Percentiles rank a stretch among this genome's conserved stretches.
Conservation (phyloP, 2,797 vertebrate species). For the Orestias chungarensis region DNA sequence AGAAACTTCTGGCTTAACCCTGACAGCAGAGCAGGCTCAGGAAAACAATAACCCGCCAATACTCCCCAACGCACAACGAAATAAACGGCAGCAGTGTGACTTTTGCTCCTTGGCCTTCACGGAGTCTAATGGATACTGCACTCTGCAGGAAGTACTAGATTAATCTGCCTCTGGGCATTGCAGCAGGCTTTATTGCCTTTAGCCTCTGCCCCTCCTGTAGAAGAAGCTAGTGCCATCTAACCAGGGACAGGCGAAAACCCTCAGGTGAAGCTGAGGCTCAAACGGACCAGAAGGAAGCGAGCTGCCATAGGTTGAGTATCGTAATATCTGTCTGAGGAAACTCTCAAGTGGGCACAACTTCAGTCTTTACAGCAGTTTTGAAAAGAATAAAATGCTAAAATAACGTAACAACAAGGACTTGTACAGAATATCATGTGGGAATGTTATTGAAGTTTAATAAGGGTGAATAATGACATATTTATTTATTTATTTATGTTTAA, state of each 20-base stretch:
- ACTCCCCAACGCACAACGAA: not conserved
- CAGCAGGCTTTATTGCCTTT: slow-evolving; percentile 8
- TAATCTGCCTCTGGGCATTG: slow-evolving; percentile 12
- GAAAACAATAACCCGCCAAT: not conserved
- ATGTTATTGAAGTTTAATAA: not conserved
- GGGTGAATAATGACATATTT: not conserved
- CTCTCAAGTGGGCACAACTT: too few relatives aligned
- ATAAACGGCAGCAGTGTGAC: slow-evolving; percentile 11
- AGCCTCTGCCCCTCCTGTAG: slow-evolving; percentile 2
- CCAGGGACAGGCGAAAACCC: not conserved
- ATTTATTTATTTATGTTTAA: not conserved
- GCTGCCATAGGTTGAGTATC: too few relatives aligned
- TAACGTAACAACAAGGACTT: not conserved
- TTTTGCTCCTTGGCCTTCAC: slow-evolving; percentile 4
- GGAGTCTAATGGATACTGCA: slow-evolving; percentile 14
- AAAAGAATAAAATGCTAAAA: not conserved
- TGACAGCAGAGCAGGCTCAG: not conserved
- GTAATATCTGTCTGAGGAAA: too few relatives aligned
- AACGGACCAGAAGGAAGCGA: not conserved
- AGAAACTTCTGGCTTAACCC: not conserved
- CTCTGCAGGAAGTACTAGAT: slow-evolving; percentile 14
- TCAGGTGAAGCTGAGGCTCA: not conserved
- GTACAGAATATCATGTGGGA: not conserved
- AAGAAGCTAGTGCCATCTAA: not conserved
- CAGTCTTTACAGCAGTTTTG: too few relatives aligned